Evolutionary conservation across 2,888 invertebrate species (phyloP).

Genomic region (Monopis laevigella): DNA sequence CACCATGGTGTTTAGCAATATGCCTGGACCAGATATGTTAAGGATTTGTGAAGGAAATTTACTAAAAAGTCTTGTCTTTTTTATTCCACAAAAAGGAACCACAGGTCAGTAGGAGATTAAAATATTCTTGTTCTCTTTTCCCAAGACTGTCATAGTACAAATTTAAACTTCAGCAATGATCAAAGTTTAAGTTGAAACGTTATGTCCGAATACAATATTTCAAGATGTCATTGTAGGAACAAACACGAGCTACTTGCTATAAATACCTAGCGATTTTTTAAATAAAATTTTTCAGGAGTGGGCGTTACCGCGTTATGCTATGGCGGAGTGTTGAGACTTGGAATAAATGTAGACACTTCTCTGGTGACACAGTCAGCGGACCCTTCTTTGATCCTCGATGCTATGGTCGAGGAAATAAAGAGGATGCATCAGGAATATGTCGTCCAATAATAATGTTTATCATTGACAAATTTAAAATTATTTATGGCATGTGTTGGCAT

Average conservation of each 20-base stretch:
- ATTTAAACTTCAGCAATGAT: too few species aligned
- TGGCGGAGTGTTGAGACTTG: slow-evolving; percentile 50
- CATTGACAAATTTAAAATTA: background rate
- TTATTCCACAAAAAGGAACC: slow-evolving; percentile 57
- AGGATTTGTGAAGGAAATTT: slow-evolving; percentile 42
- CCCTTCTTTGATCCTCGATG: slow-evolving; percentile 39
- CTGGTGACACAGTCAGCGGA: slow-evolving; percentile 37
- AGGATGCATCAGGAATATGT: slow-evolving; percentile 29
- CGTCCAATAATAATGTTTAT: slow-evolving; percentile 10
- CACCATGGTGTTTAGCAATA: slow-evolving; percentile 59
- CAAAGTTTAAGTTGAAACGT: too few species aligned
- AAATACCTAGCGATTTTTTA: too few species aligned
- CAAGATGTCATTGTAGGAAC: too few species aligned
- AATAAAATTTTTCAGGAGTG: slow-evolving; percentile 36
- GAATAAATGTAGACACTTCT: slow-evolving; percentile 49
- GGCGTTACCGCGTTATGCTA: slow-evolving; percentile 59
- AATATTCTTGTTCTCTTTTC: too few species aligned
- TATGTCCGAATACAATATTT: too few species aligned
- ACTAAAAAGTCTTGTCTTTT: slow-evolving; percentile 55
- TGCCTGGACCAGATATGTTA: slow-evolving; percentile 51
- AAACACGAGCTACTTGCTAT: too few species aligned
- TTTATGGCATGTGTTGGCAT: slow-evolving; percentile 25
- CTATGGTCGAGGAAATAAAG: slow-evolving; percentile 42
- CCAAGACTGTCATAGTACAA: too few species aligned
- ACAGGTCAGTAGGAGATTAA: too few species aligned